phyloP scores from a whole-genome alignment of 2,797 vertebrate genomes.

The Propithecus deckenii region DNA sequence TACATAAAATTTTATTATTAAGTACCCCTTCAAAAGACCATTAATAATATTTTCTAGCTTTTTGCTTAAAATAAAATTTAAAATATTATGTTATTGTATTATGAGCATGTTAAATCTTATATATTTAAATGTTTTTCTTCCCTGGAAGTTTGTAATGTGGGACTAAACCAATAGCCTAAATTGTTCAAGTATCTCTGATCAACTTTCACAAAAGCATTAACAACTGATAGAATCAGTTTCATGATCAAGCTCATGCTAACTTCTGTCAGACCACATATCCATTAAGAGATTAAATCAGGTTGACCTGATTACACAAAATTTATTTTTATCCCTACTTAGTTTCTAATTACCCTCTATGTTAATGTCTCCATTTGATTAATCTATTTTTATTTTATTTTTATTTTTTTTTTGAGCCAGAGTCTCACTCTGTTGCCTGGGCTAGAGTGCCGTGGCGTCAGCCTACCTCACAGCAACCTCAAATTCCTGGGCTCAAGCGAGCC shows the following conservation, averaged over 20 bases:
- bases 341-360: slow-evolving; percentile 37
- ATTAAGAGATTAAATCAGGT: background rate
- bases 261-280: background rate
- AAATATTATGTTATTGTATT: background rate
- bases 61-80: slow-evolving; percentile 6
- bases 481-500: too few species aligned
- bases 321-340: slow-evolving; percentile 10
- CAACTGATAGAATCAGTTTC: background rate
- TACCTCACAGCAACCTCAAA: too few species aligned
- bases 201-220: background rate
- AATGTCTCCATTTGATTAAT: slow-evolving; percentile 6
- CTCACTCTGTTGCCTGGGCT: too few species aligned
- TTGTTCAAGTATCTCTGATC: background rate
- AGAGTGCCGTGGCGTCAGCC: too few species aligned
- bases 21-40: background rate
- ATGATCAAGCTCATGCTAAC: background rate
- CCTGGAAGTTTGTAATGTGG: background rate
- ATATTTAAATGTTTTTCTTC: background rate
- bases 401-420: too few species aligned
- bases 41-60: slow-evolving; percentile 19
- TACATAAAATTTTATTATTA: slow-evolving; percentile 24
- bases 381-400: background rate
- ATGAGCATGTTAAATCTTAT: background rate
- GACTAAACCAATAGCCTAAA: background rate
- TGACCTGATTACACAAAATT: background rate